phyloP scores from a whole-genome alignment of 2,888 invertebrate genomes.

The Sisyra nigra region DNA sequence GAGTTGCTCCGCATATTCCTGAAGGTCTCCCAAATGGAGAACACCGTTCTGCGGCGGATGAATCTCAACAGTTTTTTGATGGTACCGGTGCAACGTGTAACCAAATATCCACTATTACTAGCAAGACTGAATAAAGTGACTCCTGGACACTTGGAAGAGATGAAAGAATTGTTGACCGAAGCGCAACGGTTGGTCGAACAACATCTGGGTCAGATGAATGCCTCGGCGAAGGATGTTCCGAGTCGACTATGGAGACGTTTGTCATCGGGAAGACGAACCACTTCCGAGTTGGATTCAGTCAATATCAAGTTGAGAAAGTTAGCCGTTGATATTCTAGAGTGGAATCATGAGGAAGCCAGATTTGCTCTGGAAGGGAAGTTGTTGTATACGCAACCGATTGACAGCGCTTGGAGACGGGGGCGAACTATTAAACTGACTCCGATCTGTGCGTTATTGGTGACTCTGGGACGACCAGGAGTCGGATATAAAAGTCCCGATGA shows the following conservation, averaged over 20 bases:
- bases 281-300: constrained; percentile 73
- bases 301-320: constrained; percentile 83
- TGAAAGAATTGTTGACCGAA: constrained; percentile 66
- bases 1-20: constrained; percentile 86
- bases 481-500: constrained; percentile 27
- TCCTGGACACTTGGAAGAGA: constrained; percentile 64
- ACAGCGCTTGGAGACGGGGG: constrained; percentile 81
- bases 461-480: constrained; percentile 20
- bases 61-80: constrained; percentile 95
- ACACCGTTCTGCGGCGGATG: constrained; percentile 81
- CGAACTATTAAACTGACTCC: constrained; percentile 77
- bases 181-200: constrained; percentile 87
- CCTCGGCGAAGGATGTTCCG: constrained; percentile 80
- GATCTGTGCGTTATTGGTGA: constrained; percentile 78
- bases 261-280: constrained; percentile 47
- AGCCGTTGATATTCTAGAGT: constrained; percentile 84
- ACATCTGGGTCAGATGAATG: constrained; percentile 87
- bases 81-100: constrained; percentile 94
- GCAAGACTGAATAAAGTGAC: constrained; percentile 84
- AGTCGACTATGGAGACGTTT: constrained; percentile 83
- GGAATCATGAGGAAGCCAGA: constrained; percentile 86
- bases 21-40: constrained; percentile 93
- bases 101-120: constrained; percentile 86
- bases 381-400: constrained; percentile 75
- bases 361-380: constrained; percentile 83